phyloP scores from a whole-genome alignment of 2,888 invertebrate genomes.

The Coleophora flavipennella region DNA sequence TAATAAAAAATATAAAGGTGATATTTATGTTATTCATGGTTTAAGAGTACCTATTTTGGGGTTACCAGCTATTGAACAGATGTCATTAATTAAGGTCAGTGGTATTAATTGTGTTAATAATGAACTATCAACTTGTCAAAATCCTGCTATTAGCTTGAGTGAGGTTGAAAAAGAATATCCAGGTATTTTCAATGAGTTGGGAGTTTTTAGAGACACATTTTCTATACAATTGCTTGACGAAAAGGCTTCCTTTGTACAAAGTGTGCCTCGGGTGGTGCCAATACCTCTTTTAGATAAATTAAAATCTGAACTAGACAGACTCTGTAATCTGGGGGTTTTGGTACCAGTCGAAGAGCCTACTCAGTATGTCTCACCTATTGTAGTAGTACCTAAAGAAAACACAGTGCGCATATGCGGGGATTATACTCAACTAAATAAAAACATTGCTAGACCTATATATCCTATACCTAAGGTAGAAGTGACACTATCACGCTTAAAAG shows the following conservation, averaged over 20 bases:
- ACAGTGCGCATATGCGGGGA: constrained; percentile 5
- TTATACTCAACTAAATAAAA: constrained; percentile 7
- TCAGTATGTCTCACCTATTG: constrained; percentile 3
- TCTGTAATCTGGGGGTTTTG: background rate
- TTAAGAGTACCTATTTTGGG: constrained; percentile 6
- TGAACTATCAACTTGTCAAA: too few species aligned
- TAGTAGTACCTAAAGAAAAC: constrained; percentile 2
- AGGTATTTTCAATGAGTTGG: constrained; percentile 6
- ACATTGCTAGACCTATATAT: constrained; percentile 4
- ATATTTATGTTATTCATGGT: constrained; percentile 3
- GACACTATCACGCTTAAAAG: constrained; percentile 3
- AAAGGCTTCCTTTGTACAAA: constrained; percentile 2
- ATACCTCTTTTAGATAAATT: constrained; percentile 4
- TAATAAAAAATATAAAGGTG: background rate
- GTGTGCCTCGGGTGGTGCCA: constrained; percentile 3
- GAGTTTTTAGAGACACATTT: constrained; percentile 5
- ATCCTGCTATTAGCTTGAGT: background rate
- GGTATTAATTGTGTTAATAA: background rate
- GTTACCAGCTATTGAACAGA: background rate
- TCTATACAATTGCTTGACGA: constrained; percentile 4
- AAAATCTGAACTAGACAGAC: constrained; percentile 2
- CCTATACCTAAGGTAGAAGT: constrained; percentile 7
- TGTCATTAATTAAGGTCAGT: background rate
- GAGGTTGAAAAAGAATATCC: constrained; percentile 4
- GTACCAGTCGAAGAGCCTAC: constrained; percentile 1